Base-by-base conservation (phyloP, 2,797 vertebrate genomes). In the Lemur catta region DNA sequence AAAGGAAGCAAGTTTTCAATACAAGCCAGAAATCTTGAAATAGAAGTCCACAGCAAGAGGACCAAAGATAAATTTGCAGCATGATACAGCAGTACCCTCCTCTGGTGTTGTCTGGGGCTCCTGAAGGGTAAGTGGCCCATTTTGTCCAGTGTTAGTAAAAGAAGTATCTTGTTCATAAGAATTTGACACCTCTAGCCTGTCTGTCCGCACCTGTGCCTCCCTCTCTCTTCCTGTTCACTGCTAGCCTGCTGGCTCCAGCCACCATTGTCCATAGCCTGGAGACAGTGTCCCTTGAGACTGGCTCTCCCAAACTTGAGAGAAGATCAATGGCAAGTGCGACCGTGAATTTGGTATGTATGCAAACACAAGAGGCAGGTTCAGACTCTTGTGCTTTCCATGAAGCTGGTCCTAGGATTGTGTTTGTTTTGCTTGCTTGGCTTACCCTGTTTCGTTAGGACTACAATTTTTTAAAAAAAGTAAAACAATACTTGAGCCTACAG, bases 71-170 rank as follows among this genome's bases (percentile, higher is more conserved):
- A 71, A 94, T 90, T 63, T 94, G 38, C 14, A 88, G 20, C 4
- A 67, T 22, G 22, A n/a, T 10, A 18, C 4, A 59, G 13, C n/a
- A 9, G 15, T 52, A 26, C 3, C 43, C 22, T 84, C 0, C 4
- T 61, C 38, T 41, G 48, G 3, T 48, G 11, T 50, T 48, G 11
- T 63, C 43, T 74, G 6, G 24, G 33, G 24, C 14, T 88, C 22
- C 76, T 30, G 4, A 74, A 93, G 50, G 2, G 26, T 28, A 88
- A 71, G 24, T 84, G 10, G 48, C 4, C 24, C 38, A 50, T 89
- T 96, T 9, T 59, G 11, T 63, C 59, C 50, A 71, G 22, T 50
- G 88, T 93, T 61, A 75, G 17, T 46, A 71, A 95, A 84, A 94
- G 13, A 90, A 15, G 33, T 18, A 48, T 69, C 71, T 84, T 33